Percentiles rank a stretch among this genome's conserved stretches.
These are phyloP conservation scores for Lochmaea crataegi DNA, from an alignment of 2,888 invertebrate genomes.

Conservation along the genomic window DNA sequence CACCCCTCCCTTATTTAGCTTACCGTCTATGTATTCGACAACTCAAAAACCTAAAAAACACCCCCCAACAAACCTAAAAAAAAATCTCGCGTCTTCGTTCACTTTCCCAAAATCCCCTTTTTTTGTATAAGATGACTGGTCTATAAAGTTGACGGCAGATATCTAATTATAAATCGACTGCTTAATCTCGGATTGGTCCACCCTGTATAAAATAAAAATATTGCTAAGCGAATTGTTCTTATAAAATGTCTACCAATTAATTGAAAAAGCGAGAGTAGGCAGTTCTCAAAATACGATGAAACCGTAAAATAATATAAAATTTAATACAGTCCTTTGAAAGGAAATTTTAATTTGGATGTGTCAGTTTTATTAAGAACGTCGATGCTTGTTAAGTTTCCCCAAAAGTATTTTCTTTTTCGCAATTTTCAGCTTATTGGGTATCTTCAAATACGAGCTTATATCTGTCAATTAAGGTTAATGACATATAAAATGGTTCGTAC, in stretches of 20 bases:
- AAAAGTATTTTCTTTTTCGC: slow-evolving; percentile 1
- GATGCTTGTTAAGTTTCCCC: slow-evolving; percentile 6
- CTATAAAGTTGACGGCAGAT: too few relatives aligned
- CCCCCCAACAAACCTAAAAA: too few relatives aligned
- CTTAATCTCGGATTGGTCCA: too few relatives aligned
- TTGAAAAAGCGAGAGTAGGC: neutral
- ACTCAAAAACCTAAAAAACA: too few relatives aligned
- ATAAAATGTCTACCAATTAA: neutral
- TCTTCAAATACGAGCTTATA: neutral
- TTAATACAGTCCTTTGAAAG: neutral
- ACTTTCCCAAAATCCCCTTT: too few relatives aligned
- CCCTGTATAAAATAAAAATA: neutral
- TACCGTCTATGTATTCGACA: too few relatives aligned
- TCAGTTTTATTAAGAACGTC: slow-evolving; percentile 9
- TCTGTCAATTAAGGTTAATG: slow-evolving; percentile 22
- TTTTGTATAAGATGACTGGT: too few relatives aligned
- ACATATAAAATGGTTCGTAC: slow-evolving; percentile 12
- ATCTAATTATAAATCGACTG: too few relatives aligned
- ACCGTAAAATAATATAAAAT: neutral
- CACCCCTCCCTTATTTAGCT: too few relatives aligned
- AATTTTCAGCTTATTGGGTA: neutral
- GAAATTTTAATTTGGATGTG: slow-evolving; percentile 10
- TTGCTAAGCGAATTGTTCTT: neutral
- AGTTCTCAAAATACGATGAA: neutral
- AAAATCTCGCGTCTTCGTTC: too few relatives aligned